Conservation (phyloP, 2,113 vertebrate genomes). For the Alaudala cheleensis region DNA sequence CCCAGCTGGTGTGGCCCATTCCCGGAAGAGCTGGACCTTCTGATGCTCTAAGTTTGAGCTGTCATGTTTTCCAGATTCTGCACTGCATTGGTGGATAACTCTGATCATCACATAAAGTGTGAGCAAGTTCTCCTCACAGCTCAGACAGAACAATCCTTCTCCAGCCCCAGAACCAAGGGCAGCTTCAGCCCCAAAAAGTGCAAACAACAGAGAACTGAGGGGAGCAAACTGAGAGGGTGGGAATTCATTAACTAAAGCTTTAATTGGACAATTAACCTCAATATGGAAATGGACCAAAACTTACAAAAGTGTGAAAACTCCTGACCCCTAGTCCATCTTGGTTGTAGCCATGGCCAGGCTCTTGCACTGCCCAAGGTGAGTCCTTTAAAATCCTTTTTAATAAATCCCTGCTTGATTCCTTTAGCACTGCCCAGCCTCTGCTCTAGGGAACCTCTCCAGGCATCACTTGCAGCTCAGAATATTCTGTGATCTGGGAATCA, state of each 20-base stretch:
- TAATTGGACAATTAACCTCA: not conserved
- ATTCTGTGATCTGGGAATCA: not conserved
- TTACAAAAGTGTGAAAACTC: not conserved
- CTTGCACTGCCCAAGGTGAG: not conserved
- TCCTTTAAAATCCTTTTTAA: not conserved
- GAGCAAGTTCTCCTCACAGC: not conserved
- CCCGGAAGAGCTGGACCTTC: not conserved
- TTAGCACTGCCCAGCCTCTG: not conserved
- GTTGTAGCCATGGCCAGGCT: accelerated
- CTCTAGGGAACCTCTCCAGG: accelerated
- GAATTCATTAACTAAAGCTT: not conserved
- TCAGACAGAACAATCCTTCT: not conserved
- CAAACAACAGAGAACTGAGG: accelerated
- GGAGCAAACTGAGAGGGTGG: not conserved
- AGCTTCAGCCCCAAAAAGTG: not conserved
- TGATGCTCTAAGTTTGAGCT: not conserved
- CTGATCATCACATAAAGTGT: not conserved
- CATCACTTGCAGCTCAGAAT: not conserved
- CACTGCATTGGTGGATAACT: accelerated
- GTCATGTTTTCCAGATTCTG: accelerated
- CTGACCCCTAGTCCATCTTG: accelerated
- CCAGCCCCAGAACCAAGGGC: not conserved
- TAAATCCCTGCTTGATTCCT: not conserved
- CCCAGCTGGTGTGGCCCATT: not conserved
- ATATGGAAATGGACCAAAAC: not conserved